These are phyloP conservation scores for Plestiodon gilberti DNA, from an alignment of 2,113 vertebrate genomes.

Conservation along the genomic window DNA sequence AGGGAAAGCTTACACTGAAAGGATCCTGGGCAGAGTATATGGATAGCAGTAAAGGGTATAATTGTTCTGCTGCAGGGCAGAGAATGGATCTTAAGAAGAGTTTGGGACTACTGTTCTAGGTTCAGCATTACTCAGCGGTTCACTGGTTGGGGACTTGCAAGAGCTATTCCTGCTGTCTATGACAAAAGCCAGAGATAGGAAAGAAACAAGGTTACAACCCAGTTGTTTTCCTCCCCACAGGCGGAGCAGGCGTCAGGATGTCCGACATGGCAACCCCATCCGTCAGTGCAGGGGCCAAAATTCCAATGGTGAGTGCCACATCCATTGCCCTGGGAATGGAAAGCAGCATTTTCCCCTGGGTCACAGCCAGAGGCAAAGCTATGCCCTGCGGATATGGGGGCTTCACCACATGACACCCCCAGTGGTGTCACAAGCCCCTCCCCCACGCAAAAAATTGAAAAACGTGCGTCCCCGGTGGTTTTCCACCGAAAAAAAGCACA, in stretches of 20 bases:
- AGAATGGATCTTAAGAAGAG: background rate
- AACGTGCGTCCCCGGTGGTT: too few relatives aligned
- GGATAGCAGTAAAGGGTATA: background rate
- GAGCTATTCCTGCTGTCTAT: background rate
- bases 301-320: constrained; percentile 83
- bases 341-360: background rate
- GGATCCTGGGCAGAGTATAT: background rate
- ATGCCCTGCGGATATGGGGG: too few relatives aligned
- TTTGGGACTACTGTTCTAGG: background rate
- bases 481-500: too few relatives aligned
- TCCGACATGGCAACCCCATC: constrained; percentile 93
- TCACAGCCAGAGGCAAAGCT: too few relatives aligned
- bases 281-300: constrained; percentile 96
- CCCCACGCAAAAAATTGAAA: too few relatives aligned
- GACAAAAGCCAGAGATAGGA: background rate
- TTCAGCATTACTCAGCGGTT: background rate
- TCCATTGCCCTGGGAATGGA: background rate
- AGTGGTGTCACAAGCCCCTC: too few relatives aligned
- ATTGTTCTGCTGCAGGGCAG: background rate
- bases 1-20: background rate
- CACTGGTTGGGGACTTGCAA: background rate
- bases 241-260: constrained; percentile 94
- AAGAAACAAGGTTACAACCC: background rate
- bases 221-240: constrained; percentile 61
- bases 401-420: too few relatives aligned